Conservation (phyloP, 2,888 invertebrate species). For the Scrobipalpa costella region DNA sequence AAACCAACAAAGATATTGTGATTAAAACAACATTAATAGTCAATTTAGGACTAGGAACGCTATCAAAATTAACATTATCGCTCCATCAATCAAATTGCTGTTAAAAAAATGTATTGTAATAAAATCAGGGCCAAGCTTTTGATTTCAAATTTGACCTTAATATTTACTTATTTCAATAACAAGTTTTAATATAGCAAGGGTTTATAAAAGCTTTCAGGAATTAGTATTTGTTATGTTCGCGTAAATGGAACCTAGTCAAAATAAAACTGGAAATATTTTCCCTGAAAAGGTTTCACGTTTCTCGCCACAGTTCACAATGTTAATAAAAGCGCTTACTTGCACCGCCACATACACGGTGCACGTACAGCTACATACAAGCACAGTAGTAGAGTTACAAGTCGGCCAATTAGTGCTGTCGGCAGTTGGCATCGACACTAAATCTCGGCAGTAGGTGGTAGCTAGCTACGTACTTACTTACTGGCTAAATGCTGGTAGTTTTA, state of each 20-base stretch:
- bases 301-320: not conserved
- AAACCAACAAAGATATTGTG: not conserved
- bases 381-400: not conserved
- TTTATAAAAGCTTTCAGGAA: not conserved
- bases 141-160: not conserved
- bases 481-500: too few relatives aligned
- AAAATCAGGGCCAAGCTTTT: not conserved
- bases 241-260: not conserved
- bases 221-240: not conserved
- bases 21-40: conserved; percentile 8
- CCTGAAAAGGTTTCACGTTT: not conserved
- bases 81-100: conserved; percentile 9
- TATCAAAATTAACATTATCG: not conserved
- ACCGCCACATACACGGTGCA: not conserved
- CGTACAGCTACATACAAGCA: too few relatives aligned
- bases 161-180: not conserved
- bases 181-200: not conserved
- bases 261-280: too few relatives aligned
- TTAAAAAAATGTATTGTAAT: not conserved
- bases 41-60: conserved; percentile 1
- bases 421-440: not conserved
- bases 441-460: too few relatives aligned
- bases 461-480: too few relatives aligned
- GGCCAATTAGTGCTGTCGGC: not conserved
- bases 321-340: not conserved